phyloP scores from a whole-genome alignment of 1,140 invertebrate genomes.

The Portunus trituberculatus region DNA sequence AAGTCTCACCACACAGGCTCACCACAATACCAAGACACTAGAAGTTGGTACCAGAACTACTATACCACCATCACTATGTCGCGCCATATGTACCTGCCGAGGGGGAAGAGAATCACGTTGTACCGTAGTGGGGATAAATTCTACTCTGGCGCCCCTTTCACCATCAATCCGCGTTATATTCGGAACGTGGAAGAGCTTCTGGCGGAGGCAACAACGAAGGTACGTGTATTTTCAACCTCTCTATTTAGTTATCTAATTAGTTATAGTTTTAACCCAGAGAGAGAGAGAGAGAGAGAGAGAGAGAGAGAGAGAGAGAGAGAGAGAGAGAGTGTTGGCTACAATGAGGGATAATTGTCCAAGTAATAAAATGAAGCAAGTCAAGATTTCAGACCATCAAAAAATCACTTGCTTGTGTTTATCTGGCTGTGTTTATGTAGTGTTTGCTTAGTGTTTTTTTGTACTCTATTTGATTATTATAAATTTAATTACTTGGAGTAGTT shows the following conservation, averaged over 20 bases:
- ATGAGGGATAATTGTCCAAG: too few relatives aligned
- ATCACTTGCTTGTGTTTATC: too few relatives aligned
- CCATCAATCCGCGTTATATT: constrained; percentile 50
- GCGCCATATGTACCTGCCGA: constrained; percentile 36
- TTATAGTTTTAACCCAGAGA: neutral
- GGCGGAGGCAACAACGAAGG: constrained; percentile 43
- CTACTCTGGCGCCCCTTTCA: constrained; percentile 44
- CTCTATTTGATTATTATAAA: too few relatives aligned
- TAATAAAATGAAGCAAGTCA: too few relatives aligned
- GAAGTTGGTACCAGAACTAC: neutral
- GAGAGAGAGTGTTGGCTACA: constrained; percentile 54
- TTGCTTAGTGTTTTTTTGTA: too few relatives aligned
- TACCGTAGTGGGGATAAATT: constrained; percentile 60
- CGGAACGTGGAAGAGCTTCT: constrained; percentile 53
- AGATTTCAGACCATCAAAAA: too few relatives aligned
- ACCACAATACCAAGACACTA: neutral
- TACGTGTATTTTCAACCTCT: neutral
- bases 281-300: constrained; percentile 21
- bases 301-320: constrained; percentile 50
- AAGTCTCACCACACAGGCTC: neutral
- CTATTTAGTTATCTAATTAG: neutral
- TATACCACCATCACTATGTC: neutral
- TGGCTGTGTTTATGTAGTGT: too few relatives aligned
- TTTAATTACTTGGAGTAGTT: too few relatives aligned
- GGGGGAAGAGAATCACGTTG: constrained; percentile 61